phyloP scores from a whole-genome alignment of 35 echinoderm and acorn worm genomes.

The Apostichopus japonicus region DNA sequence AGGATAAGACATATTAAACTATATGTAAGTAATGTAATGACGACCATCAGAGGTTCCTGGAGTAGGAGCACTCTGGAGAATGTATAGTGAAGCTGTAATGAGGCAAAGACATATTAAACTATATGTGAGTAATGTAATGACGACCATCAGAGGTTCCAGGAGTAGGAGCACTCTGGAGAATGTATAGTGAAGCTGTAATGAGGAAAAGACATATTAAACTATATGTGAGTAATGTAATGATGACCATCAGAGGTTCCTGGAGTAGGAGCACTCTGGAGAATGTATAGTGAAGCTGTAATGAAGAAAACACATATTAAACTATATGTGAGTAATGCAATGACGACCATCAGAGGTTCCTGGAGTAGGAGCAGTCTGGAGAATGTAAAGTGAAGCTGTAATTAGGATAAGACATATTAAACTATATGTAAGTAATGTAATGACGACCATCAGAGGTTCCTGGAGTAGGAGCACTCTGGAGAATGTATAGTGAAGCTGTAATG shows the following conservation, averaged over 20 bases:
- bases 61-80: constrained; percentile 88
- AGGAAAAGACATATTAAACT: no score
- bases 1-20: no score
- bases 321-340: constrained; percentile 65
- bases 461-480: constrained; percentile 88
- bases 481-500: constrained; percentile 81
- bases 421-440: not conserved
- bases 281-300: constrained; percentile 81
- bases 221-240: not conserved
- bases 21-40: not conserved
- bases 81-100: constrained; percentile 81
- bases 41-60: constrained; percentile 94
- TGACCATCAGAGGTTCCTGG: constrained; percentile 93
- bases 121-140: constrained; percentile 64
- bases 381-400: constrained; percentile 32
- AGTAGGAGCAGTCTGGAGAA: constrained; percentile 88
- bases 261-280: constrained; percentile 88
- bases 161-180: constrained; percentile 88
- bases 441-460: constrained; percentile 94
- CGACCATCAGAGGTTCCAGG: constrained; percentile 93
- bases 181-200: constrained; percentile 41
- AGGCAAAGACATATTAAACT: not conserved
- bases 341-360: constrained; percentile 94
- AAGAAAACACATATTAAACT: not conserved
- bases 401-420: no score